Conservation (phyloP, 2,113 vertebrate species). For the Shinisaurus crocodilurus region DNA sequence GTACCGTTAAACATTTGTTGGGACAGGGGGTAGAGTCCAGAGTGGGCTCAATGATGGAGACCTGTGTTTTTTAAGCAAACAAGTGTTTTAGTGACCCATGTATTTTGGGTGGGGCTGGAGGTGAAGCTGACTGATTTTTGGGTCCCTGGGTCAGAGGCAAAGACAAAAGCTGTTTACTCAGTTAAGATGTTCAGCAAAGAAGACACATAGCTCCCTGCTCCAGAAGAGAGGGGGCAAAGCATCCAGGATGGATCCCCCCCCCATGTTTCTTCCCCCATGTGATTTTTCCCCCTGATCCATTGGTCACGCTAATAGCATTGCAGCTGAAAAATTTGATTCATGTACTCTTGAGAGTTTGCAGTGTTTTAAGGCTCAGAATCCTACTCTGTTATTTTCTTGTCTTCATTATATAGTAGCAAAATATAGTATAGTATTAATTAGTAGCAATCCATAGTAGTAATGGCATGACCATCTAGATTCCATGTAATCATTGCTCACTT, state of each 20-base stretch:
- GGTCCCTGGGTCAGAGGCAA: neutral
- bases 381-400: neutral
- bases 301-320: neutral
- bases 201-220: neutral
- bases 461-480: neutral
- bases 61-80: neutral
- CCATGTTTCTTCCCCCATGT: neutral
- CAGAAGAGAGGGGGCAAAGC: neutral
- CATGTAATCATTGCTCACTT: neutral
- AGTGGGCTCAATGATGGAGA: neutral
- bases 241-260: no score
- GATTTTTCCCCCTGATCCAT: no score
- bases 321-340: neutral
- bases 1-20: neutral
- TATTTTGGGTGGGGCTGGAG: neutral
- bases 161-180: neutral
- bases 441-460: neutral
- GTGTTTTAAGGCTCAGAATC: neutral
- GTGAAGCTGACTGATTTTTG: neutral
- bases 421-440: neutral
- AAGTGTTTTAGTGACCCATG: neutral
- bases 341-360: neutral
- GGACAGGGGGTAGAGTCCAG: neutral
- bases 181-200: neutral
- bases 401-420: no score